These are phyloP conservation scores for Calliopum simillimum DNA, from an alignment of 2,888 invertebrate genomes.

Conservation along the genomic window DNA sequence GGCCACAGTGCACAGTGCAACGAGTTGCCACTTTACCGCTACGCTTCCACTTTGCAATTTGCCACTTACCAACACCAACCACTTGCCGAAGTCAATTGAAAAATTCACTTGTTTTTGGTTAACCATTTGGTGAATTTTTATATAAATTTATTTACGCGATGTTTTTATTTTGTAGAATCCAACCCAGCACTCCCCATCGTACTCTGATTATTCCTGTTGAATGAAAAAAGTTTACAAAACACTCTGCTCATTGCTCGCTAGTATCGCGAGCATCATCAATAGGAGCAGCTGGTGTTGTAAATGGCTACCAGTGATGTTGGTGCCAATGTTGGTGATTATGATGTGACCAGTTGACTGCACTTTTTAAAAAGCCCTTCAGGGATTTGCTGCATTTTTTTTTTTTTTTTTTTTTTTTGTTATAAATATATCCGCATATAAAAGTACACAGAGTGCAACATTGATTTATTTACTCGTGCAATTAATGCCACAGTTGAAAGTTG, in stretches of 20 bases:
- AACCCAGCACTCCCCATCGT: too few relatives aligned
- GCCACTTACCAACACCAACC: not conserved
- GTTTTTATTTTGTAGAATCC: constrained; percentile 7
- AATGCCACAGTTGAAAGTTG: constrained; percentile 7
- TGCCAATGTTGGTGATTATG: constrained; percentile 12
- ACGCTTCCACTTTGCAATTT: constrained; percentile 6
- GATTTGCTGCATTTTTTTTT: constrained; percentile 10
- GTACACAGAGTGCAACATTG: constrained; percentile 20
- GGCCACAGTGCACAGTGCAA: not conserved
- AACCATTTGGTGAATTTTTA: constrained; percentile 38
- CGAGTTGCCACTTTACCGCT: not conserved
- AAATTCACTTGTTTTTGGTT: constrained; percentile 43
- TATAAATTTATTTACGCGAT: constrained; percentile 31
- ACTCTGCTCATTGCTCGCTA: constrained; percentile 18
- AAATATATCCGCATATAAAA: constrained; percentile 21
- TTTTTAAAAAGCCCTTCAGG: constrained; percentile 27
- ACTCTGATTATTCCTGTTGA: not conserved
- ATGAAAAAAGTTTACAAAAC: not conserved
- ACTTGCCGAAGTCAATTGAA: constrained; percentile 37
- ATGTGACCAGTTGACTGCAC: constrained; percentile 32
- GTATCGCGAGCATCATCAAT: too few relatives aligned
- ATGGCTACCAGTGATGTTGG: not conserved
- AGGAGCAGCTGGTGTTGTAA: constrained; percentile 6
- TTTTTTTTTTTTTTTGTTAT: too few relatives aligned
- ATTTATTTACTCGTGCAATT: constrained; percentile 16